These are phyloP conservation scores for Micronisus gabar DNA, from an alignment of 2,113 vertebrate species.

Conservation along the genomic window DNA sequence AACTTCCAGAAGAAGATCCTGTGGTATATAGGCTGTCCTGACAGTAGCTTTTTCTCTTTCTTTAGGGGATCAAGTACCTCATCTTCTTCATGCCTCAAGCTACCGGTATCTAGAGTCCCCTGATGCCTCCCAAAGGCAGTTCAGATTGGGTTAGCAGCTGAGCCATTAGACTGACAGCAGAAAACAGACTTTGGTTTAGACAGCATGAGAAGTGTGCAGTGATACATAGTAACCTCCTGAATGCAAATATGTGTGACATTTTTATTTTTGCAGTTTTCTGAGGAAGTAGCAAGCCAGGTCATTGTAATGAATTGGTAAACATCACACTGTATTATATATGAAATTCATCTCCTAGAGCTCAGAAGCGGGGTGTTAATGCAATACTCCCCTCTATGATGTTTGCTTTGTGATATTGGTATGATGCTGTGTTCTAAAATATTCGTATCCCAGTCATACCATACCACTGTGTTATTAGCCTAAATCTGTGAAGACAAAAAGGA, in stretches of 20 bases:
- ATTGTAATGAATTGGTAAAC: slow-evolving; percentile 62
- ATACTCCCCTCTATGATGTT: slow-evolving; percentile 23
- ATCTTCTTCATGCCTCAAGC: neutral
- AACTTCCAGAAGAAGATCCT: neutral
- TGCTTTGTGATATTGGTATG: slow-evolving; percentile 24
- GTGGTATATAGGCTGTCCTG: neutral
- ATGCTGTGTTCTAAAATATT: slow-evolving; percentile 34
- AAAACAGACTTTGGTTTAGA: slow-evolving; percentile 41
- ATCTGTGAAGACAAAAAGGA: slow-evolving; percentile 43
- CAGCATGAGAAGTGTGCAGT: slow-evolving; percentile 30
- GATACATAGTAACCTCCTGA: slow-evolving; percentile 36
- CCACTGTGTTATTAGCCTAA: slow-evolving; percentile 27
- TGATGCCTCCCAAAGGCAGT: neutral
- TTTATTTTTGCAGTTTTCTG: slow-evolving; percentile 48
- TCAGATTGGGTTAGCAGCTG: neutral
- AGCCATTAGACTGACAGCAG: neutral
- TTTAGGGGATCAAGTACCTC: neutral
- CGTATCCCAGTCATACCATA: neutral
- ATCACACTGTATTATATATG: neutral
- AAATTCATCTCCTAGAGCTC: slow-evolving; percentile 48
- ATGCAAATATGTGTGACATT: slow-evolving; percentile 65
- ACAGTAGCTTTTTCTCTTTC: neutral
- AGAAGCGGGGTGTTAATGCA: slow-evolving; percentile 5
- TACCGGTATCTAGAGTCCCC: neutral
- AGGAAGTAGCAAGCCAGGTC: slow-evolving; percentile 45